Evolutionary conservation across 2,113 vertebrate genomes (phyloP).

Genomic region (Coptodon bakossiorum): DNA sequence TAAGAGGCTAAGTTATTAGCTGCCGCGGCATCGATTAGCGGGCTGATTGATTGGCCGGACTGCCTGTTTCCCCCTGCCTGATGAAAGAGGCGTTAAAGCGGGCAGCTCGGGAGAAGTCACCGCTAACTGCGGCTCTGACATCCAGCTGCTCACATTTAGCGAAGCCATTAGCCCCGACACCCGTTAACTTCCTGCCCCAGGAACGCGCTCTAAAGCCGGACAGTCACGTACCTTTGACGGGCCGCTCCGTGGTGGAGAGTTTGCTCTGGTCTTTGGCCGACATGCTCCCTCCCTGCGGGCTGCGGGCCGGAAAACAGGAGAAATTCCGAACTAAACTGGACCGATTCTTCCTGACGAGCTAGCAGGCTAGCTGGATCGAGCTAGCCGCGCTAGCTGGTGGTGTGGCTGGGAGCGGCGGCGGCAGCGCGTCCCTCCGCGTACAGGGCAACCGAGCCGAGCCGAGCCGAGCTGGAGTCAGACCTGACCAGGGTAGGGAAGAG

Average conservation of each 20-base stretch:
- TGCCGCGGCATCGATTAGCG: not conserved
- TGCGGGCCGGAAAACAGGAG: not conserved
- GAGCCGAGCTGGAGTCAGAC: not conserved
- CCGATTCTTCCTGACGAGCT: constrained; percentile 38
- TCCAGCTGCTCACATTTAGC: not conserved
- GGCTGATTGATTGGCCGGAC: not conserved
- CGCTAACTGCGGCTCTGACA: not conserved
- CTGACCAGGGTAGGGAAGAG: not conserved
- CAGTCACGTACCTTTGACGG: constrained; percentile 75
- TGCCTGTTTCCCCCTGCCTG: too few relatives aligned
- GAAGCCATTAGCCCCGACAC: not conserved
- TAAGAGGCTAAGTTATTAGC: constrained; percentile 2
- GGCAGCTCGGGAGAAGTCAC: not conserved
- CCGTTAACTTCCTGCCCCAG: constrained; percentile 36
- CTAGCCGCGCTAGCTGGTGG: constrained; percentile 60
- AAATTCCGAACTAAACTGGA: constrained; percentile 23
- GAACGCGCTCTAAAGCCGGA: not conserved
- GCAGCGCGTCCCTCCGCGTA: not conserved
- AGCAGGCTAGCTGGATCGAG: constrained; percentile 54
- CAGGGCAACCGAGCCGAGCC: constrained; percentile 24
- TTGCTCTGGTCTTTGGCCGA: constrained; percentile 72
- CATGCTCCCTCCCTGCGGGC: constrained; percentile 66
- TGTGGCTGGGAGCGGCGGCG: not conserved
- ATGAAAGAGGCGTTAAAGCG: not conserved
- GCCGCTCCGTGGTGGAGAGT: constrained; percentile 79